Conservation (phyloP, 2,888 invertebrate genomes). For the Bimastos eiseni region DNA sequence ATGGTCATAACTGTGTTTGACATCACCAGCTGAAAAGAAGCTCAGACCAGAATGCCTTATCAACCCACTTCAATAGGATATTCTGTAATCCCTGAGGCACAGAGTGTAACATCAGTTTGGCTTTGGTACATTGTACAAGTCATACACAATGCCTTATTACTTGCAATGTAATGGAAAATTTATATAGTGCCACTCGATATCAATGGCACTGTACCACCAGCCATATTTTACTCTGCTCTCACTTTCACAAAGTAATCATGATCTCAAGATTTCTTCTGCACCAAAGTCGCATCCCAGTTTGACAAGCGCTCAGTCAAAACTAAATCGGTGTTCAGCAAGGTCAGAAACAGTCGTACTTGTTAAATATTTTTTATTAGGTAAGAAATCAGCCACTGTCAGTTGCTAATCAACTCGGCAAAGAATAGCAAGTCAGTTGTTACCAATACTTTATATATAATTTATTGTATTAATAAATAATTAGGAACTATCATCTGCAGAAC, state of each 20-base stretch:
- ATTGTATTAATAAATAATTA: background rate
- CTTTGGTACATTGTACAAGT: background rate
- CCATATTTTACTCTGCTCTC: background rate
- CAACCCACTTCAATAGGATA: background rate
- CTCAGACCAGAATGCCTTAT: background rate
- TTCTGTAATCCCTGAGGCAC: background rate
- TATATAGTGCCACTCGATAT: too few species aligned
- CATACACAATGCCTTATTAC: background rate
- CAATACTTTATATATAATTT: background rate
- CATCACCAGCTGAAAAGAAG: slow-evolving; percentile 7
- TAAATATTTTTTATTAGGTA: background rate
- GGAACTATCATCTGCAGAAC: background rate
- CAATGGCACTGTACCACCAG: too few species aligned
- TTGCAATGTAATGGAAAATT: background rate
- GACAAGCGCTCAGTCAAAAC: too few species aligned
- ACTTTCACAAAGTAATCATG: background rate
- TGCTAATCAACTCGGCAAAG: background rate
- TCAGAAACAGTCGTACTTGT: background rate
- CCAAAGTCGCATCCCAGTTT: too few species aligned
- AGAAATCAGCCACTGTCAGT: background rate
- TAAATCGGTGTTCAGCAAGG: too few species aligned
- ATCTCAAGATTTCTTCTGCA: too few species aligned
- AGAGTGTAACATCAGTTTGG: background rate
- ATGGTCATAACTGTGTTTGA: slow-evolving; percentile 65
- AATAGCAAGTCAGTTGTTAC: background rate